These are phyloP conservation scores for Battus philenor DNA, from an alignment of 1,140 invertebrate genomes.

Conservation along the genomic window DNA sequence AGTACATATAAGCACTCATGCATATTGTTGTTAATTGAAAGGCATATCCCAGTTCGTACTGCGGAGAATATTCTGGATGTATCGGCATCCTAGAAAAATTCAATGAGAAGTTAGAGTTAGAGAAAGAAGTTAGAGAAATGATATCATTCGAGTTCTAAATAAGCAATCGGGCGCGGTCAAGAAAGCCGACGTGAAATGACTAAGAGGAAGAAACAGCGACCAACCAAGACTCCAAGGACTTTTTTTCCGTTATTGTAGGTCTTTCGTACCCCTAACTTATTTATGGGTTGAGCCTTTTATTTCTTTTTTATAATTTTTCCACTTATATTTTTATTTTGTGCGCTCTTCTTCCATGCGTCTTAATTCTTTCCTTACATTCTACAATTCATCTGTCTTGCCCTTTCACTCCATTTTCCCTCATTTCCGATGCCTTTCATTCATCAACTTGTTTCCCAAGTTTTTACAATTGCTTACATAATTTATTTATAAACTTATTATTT, in stretches of 20 bases:
- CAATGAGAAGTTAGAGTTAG: not conserved
- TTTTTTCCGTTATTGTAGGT: too few relatives aligned
- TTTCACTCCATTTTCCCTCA: too few relatives aligned
- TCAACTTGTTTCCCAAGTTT: too few relatives aligned
- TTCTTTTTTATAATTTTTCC: too few relatives aligned
- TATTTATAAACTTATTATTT: too few relatives aligned
- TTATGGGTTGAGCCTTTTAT: not conserved
- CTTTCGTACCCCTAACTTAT: not conserved
- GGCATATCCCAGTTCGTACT: constrained; percentile 50
- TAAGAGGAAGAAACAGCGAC: not conserved
- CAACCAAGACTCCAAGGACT: too few relatives aligned
- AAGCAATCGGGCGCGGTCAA: not conserved
- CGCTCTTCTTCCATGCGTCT: too few relatives aligned
- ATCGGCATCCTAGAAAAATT: constrained; percentile 52
- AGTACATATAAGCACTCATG: constrained; percentile 63
- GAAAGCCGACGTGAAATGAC: not conserved
- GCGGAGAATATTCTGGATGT: constrained; percentile 33
- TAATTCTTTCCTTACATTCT: too few relatives aligned
- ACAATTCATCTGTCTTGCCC: too few relatives aligned
- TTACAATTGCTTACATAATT: too few relatives aligned
- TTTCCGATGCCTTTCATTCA: too few relatives aligned
- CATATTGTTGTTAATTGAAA: constrained; percentile 53
- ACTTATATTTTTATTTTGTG: too few relatives aligned
- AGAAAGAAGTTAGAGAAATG: not conserved
- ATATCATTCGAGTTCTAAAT: not conserved